These are phyloP conservation scores for Rhynchonycteris naso DNA, from an alignment of 2,797 vertebrate species.

Conservation along the genomic window DNA sequence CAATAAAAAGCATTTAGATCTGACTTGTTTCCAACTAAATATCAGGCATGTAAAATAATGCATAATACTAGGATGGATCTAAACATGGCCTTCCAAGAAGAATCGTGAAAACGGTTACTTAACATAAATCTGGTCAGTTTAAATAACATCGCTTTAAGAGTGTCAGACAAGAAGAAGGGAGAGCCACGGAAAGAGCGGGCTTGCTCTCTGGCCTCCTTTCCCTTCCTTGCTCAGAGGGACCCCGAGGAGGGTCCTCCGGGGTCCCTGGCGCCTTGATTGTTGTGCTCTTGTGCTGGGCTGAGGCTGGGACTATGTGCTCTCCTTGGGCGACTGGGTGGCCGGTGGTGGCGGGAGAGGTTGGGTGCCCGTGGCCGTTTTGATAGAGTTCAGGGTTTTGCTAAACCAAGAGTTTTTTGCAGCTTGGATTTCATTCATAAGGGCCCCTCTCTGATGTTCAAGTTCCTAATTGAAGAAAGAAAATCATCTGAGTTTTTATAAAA, in stretches of 20 bases:
- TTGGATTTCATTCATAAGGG: constrained; percentile 98
- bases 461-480: constrained; percentile 88
- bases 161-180: constrained; percentile 78
- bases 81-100: constrained; percentile 82
- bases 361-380: constrained; percentile 92
- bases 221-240: constrained; percentile 76
- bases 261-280: constrained; percentile 72
- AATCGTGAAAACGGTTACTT: constrained; percentile 81
- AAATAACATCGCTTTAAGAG: constrained; percentile 70
- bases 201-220: constrained; percentile 80
- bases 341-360: constrained; percentile 83
- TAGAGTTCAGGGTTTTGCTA: constrained; percentile 99
- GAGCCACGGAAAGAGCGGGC: constrained; percentile 82
- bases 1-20: constrained; percentile 84
- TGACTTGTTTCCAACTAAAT: constrained; percentile 83
- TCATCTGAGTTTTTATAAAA: constrained; percentile 18
- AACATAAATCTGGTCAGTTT: constrained; percentile 79
- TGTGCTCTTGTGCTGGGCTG: constrained; percentile 84
- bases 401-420: constrained; percentile 99
- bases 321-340: constrained; percentile 90
- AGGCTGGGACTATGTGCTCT: constrained; percentile 90
- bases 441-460: constrained; percentile 97
- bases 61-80: constrained; percentile 83
- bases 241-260: constrained; percentile 66
- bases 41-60: constrained; percentile 86